Evolutionary conservation across 2,797 vertebrate genomes (phyloP).

Genomic region (Lithobates sylvaticus): DNA sequence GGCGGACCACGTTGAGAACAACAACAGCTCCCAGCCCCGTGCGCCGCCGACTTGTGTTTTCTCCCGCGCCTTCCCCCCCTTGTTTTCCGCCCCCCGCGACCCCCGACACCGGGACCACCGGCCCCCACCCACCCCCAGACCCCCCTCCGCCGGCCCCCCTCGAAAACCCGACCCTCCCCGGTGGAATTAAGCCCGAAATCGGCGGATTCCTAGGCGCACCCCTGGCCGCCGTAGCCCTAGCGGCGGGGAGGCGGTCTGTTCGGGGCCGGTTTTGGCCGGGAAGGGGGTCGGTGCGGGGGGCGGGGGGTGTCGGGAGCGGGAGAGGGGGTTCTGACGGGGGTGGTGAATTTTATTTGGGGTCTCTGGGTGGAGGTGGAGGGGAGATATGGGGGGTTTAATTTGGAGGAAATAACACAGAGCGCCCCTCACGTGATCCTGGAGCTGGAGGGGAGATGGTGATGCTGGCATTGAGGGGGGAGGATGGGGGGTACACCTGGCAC

Average conservation of each 20-base stretch:
- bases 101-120: neutral
- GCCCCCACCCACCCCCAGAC: neutral
- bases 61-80: constrained; percentile 67
- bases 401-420: constrained; percentile 81
- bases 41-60: constrained; percentile 78
- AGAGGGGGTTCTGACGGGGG: neutral
- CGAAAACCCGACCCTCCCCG: fast-evolving
- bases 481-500: neutral
- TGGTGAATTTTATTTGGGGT: neutral
- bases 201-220: constrained; percentile 61
- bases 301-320: fast-evolving
- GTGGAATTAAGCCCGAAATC: constrained; percentile 44
- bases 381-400: constrained; percentile 69
- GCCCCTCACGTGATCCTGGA: constrained; percentile 79
- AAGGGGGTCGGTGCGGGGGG: neutral
- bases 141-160: neutral
- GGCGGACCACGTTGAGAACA: constrained; percentile 88
- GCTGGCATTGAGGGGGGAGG: neutral
- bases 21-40: constrained; percentile 76
- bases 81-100: constrained; percentile 27
- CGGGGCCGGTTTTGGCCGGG: neutral
- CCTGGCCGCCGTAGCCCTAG: constrained; percentile 47
- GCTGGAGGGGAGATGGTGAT: constrained; percentile 3
- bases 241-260: constrained; percentile 72
- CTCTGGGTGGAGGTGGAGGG: neutral